Evolutionary conservation across 2,888 invertebrate genomes (phyloP).

Genomic region (Tenthredo scrophulariae): DNA sequence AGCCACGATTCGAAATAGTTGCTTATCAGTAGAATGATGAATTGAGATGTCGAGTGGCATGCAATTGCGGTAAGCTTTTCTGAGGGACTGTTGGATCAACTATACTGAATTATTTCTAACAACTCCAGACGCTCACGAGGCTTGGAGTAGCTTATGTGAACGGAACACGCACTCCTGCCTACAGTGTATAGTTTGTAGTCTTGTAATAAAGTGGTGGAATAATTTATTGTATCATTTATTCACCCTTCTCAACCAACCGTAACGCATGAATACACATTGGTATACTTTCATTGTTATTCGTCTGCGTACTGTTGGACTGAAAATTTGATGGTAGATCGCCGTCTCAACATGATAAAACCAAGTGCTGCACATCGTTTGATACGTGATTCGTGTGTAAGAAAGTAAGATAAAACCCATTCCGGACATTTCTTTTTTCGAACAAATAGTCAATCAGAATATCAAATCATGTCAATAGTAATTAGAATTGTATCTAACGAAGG

Average conservation of each 20-base stretch:
- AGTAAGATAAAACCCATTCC: background rate
- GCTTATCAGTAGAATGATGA: background rate
- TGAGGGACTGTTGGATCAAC: background rate
- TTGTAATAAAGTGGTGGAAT: slow-evolving; percentile 13
- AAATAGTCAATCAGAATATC: background rate
- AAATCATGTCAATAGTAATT: background rate
- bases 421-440: background rate
- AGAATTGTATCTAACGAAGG: too few species aligned
- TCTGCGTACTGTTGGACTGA: background rate
- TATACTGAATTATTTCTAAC: slow-evolving; percentile 10
- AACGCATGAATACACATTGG: background rate
- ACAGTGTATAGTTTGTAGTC: background rate
- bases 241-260: background rate
- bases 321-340: background rate
- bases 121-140: background rate
- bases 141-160: slow-evolving; percentile 6
- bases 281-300: background rate
- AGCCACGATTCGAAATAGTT: background rate
- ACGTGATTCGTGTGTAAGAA: background rate
- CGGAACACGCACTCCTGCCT: background rate
- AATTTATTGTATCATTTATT: slow-evolving; percentile 32
- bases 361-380: too few species aligned
- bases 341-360: background rate
- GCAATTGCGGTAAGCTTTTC: slow-evolving; percentile 10
- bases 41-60: background rate